Conservation (phyloP, 1,140 invertebrate species). For the Bombyx mori region ASM3026992v2 NC_085119.1:9405501-9406000, state of each 20-base stretch:
- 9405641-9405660: no score
- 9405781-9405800: constrained; percentile 57
- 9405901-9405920: no score
- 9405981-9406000: constrained; percentile 18
- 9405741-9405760: constrained; percentile 45
- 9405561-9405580: no score
- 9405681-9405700: neutral
- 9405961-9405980: neutral
- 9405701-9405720: constrained; percentile 22
- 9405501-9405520: no score
- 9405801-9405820: constrained; percentile 63
- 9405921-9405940: neutral
- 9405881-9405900: neutral
- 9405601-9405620: no score
- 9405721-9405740: constrained; percentile 28
- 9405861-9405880: constrained; percentile 55
- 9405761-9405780: constrained; percentile 19
- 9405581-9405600: no score
- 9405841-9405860: constrained; percentile 62
- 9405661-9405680: no score
- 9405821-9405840: constrained; percentile 54
- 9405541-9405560: no score
- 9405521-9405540: no score
- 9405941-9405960: neutral
- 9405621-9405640: no score